A percentile compares a stretch with the other conserved stretches of the same genome.
phyloP scores from a whole-genome alignment of 2,113 vertebrate species.

The Morone chrysops region DNA sequence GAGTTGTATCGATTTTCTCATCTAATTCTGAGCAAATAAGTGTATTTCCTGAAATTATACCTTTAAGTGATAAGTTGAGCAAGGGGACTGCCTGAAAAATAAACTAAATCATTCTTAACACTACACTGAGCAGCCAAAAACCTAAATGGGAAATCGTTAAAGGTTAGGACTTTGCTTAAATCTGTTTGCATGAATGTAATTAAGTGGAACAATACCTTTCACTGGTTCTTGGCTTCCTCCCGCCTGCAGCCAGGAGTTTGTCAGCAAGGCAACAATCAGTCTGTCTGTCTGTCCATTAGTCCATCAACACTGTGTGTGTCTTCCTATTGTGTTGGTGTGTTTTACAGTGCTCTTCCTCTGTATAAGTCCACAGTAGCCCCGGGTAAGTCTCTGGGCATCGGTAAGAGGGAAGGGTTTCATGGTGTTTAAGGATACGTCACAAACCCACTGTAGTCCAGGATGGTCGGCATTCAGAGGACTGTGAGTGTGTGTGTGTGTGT shows the following conservation, averaged over 20 bases:
- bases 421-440: constrained; percentile 39
- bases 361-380: constrained; percentile 75
- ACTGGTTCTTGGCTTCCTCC: constrained; percentile 48
- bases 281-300: constrained; percentile 44
- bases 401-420: constrained; percentile 41
- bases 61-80: background rate
- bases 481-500: constrained; percentile 17
- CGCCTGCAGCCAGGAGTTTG: constrained; percentile 47
- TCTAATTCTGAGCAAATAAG: background rate
- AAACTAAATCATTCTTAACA: constrained; percentile 27
- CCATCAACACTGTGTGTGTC: constrained; percentile 44
- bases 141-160: constrained; percentile 43
- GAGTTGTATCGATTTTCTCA: background rate
- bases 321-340: constrained; percentile 36
- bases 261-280: constrained; percentile 50
- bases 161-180: constrained; percentile 38
- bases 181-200: constrained; percentile 52
- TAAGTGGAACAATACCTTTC: constrained; percentile 72
- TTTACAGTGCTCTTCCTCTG: constrained; percentile 67
- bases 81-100: constrained; percentile 11
- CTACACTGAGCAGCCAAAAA: constrained; percentile 39
- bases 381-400: constrained; percentile 72
- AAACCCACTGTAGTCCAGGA: constrained; percentile 56
- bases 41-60: background rate
- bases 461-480: constrained; percentile 57